These are phyloP conservation scores for Synodontis membranacea DNA, from an alignment of 2,113 vertebrate species.

Conservation along the genomic window DNA sequence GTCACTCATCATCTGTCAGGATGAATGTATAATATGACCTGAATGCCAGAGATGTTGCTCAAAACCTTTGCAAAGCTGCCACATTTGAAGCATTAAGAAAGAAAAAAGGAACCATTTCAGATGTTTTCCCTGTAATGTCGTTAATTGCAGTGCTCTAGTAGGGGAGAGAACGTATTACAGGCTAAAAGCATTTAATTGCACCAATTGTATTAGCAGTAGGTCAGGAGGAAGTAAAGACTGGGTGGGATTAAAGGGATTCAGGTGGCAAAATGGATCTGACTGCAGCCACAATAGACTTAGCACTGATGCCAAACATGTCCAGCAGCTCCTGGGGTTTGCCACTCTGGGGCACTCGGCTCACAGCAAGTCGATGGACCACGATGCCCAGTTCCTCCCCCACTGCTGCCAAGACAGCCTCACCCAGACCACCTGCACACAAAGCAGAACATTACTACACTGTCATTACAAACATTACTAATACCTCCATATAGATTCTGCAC, in stretches of 20 bases:
- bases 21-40: neutral
- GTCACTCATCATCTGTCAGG: neutral
- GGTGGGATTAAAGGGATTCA: slow-evolving; percentile 48
- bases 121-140: neutral
- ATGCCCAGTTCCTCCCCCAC: slow-evolving; percentile 77
- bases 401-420: slow-evolving; percentile 80
- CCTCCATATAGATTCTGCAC: neutral
- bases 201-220: neutral
- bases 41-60: neutral
- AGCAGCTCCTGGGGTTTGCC: slow-evolving; percentile 80
- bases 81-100: neutral
- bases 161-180: neutral
- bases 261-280: slow-evolving; percentile 76
- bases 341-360: slow-evolving; percentile 75
- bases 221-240: neutral
- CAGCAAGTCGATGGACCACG: slow-evolving; percentile 76
- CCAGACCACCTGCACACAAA: slow-evolving; percentile 77
- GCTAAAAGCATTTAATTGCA: slow-evolving; percentile 10
- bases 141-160: neutral
- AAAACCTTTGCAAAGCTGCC: neutral
- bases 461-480: slow-evolving; percentile 13
- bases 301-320: slow-evolving; percentile 80
- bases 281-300: slow-evolving; percentile 74
- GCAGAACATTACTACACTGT: neutral
- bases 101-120: neutral